Conservation (phyloP, 2,888 invertebrate species). For the Microplitis manilae region DNA sequence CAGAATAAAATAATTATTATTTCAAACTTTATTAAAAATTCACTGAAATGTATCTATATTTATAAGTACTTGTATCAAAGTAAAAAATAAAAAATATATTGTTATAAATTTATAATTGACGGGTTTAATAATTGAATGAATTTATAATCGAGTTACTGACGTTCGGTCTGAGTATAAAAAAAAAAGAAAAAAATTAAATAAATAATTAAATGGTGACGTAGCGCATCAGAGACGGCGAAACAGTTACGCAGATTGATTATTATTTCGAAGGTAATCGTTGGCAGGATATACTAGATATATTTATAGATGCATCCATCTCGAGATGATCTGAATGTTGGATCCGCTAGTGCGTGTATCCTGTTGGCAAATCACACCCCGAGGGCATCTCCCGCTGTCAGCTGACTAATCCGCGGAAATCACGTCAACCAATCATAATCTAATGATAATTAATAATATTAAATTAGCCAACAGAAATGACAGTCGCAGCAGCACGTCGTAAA, state of each 20-base stretch:
- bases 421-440: slow-evolving; percentile 29
- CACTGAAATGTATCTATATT: neutral
- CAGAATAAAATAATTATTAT: neutral
- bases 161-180: neutral
- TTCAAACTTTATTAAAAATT: neutral
- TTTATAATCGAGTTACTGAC: neutral
- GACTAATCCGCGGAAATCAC: slow-evolving; percentile 35
- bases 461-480: slow-evolving; percentile 40
- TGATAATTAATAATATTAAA: slow-evolving; percentile 22
- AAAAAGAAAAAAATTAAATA: too few relatives aligned
- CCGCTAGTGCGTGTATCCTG: neutral
- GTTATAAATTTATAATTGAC: too few relatives aligned
- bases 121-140: neutral
- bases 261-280: neutral
- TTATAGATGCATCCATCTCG: neutral
- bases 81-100: neutral
- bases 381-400: neutral
- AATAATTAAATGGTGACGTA: too few relatives aligned
- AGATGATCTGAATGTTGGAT: neutral
- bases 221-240: neutral
- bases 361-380: neutral
- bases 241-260: neutral
- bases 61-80: neutral
- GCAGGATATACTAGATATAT: neutral
- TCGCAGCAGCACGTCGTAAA: slow-evolving; percentile 51